phyloP scores from a whole-genome alignment of 1,140 invertebrate genomes.

The Brachionus plicatilis region DNA sequence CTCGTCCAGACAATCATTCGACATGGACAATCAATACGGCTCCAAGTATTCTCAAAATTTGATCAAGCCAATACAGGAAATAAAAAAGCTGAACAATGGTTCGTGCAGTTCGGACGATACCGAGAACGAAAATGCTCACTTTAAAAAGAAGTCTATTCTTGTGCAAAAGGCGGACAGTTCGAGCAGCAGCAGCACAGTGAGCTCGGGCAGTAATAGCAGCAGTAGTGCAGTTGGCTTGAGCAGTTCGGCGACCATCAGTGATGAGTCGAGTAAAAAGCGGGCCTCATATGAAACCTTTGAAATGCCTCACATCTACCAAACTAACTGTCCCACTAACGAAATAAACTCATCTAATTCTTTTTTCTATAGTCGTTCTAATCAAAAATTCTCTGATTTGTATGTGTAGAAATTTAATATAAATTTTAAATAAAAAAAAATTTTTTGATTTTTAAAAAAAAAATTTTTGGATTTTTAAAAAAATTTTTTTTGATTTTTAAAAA shows the following conservation, averaged over 20 bases:
- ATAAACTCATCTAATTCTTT: not conserved
- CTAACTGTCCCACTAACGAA: not conserved
- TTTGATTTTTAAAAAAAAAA: not conserved
- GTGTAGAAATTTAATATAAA: not conserved
- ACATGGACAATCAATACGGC: conserved; percentile 3
- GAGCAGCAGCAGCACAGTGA: conserved; percentile 9
- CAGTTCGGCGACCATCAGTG: not conserved
- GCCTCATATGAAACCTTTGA: not conserved
- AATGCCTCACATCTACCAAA: not conserved
- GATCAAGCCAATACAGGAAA: conserved; percentile 10
- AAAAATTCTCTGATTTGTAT: conserved; percentile 27
- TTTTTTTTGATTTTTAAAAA: too few species aligned
- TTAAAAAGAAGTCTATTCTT: not conserved
- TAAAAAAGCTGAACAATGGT: conserved; percentile 24
- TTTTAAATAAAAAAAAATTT: too few species aligned
- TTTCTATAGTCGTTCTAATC: not conserved
- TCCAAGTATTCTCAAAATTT: conserved; percentile 1
- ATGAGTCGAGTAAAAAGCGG: not conserved
- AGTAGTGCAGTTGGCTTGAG: conserved; percentile 14
- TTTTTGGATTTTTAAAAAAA: not conserved
- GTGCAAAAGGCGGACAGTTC: not conserved
- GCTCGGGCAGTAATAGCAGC: conserved; percentile 1
- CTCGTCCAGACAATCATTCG: conserved; percentile 32
- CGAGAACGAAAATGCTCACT: conserved; percentile 6
- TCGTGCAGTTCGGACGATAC: conserved; percentile 18